These are phyloP conservation scores for Caenorhabditis becei DNA, from an alignment of 2,888 invertebrate genomes.

Conservation along the genomic window DNA sequence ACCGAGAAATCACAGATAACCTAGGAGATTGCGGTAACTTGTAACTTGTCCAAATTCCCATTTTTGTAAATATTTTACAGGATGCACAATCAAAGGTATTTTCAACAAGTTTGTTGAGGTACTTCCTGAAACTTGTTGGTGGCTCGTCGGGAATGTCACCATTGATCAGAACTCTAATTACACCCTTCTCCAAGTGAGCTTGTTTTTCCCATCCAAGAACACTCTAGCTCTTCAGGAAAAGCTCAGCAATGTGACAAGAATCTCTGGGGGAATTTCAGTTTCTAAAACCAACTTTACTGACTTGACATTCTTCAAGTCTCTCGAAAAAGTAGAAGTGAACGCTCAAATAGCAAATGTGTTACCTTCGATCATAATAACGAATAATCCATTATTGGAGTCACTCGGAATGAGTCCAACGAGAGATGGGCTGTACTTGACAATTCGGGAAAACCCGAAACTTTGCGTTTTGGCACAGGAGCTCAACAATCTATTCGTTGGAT, in stretches of 20 bases:
- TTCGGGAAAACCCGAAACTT: constrained; percentile 35
- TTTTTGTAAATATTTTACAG: too few species aligned
- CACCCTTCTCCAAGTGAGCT: constrained; percentile 1
- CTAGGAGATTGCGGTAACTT: constrained; percentile 19
- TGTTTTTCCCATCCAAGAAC: not conserved
- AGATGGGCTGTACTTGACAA: constrained; percentile 2
- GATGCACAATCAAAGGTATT: constrained; percentile 15
- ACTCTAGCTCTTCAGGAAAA: constrained; percentile 13
- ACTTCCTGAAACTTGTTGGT: constrained; percentile 12
- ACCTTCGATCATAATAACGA: not conserved
- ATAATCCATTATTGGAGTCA: constrained; percentile 4
- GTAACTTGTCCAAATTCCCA: too few species aligned
- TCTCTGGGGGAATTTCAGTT: constrained; percentile 13
- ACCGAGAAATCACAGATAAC: constrained; percentile 14
- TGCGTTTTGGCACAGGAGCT: constrained; percentile 28
- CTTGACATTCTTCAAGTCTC: constrained; percentile 10
- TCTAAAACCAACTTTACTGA: constrained; percentile 23
- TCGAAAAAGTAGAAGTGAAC: not conserved
- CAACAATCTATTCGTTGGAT: not conserved
- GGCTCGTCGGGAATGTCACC: constrained; percentile 25
- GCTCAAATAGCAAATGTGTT: not conserved
- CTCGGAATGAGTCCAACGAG: constrained; percentile 2
- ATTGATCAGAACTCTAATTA: constrained; percentile 26
- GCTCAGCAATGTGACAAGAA: constrained; percentile 16
- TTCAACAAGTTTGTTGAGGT: constrained; percentile 23